Evolutionary conservation across 2,797 vertebrate species (phyloP).

Genomic region (Platalea minor): DNA sequence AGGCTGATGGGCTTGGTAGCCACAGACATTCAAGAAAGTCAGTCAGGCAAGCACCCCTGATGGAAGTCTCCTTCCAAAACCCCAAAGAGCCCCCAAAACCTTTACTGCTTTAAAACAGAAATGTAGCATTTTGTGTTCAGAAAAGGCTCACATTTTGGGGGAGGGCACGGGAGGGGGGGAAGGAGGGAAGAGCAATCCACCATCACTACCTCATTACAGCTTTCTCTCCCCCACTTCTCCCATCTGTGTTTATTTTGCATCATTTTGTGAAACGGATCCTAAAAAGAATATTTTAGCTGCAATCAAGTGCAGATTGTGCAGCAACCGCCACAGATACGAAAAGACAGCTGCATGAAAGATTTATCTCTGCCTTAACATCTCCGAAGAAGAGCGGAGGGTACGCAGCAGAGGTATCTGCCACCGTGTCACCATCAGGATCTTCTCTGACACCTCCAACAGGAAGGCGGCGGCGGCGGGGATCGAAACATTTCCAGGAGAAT

Average conservation of each 20-base stretch:
- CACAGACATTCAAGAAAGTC: background rate
- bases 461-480: background rate
- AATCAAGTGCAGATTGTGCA: conserved; percentile 72
- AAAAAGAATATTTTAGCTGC: conserved; percentile 69
- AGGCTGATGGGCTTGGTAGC: background rate
- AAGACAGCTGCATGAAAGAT: conserved; percentile 72
- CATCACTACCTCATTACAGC: conserved; percentile 55
- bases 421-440: conserved; percentile 11
- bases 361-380: conserved; percentile 46
- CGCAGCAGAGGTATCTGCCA: conserved; percentile 34
- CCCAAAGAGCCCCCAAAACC: background rate
- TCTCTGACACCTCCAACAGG: conserved; percentile 22
- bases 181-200: background rate
- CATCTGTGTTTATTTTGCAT: conserved; percentile 76
- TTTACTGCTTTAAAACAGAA: conserved; percentile 1
- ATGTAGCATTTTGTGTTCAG: background rate
- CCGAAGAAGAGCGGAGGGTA: conserved; percentile 42
- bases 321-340: conserved; percentile 50
- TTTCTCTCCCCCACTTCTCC: background rate
- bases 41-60: background rate
- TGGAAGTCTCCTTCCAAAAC: background rate
- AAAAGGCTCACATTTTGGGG: conserved; percentile 33
- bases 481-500: background rate
- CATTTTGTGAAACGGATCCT: conserved; percentile 67
- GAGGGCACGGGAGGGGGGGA: background rate